A percentile compares a stretch with the other conserved stretches of the same genome.
These are phyloP conservation scores for Tetropium fuscum DNA, from an alignment of 2,888 invertebrate species.

Conservation along the genomic window DNA sequence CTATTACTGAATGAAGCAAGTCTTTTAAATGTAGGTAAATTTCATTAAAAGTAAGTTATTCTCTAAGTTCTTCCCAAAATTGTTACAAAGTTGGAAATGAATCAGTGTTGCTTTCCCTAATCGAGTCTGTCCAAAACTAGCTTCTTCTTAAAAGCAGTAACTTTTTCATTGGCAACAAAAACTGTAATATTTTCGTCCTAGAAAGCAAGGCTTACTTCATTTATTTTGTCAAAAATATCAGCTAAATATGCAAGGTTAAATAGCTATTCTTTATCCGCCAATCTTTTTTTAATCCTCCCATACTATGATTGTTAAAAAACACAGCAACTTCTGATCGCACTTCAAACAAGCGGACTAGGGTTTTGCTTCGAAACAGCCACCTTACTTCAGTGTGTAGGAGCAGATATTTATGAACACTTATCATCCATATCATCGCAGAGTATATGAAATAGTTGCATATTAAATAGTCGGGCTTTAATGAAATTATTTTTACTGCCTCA, in stretches of 20 bases:
- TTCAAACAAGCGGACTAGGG: constrained; percentile 31
- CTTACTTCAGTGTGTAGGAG: constrained; percentile 34
- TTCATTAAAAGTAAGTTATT: too few relatives aligned
- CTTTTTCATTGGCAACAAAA: neutral
- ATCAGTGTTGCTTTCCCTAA: neutral
- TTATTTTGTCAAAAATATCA: neutral
- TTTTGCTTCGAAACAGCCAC: constrained; percentile 30
- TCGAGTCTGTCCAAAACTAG: neutral
- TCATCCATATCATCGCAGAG: constrained; percentile 42
- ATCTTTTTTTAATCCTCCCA: constrained; percentile 23
- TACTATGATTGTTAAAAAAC: constrained; percentile 27
- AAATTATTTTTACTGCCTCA: constrained; percentile 34
- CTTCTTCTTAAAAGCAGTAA: neutral
- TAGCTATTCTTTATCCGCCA: neutral
- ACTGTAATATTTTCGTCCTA: constrained; percentile 34
- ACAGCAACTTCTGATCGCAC: constrained; percentile 28
- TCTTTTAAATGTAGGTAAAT: too few relatives aligned
- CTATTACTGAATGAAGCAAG: too few relatives aligned
- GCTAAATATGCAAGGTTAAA: neutral
- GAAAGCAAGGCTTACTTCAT: neutral
- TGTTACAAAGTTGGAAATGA: too few relatives aligned
- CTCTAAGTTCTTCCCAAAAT: too few relatives aligned
- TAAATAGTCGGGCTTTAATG: constrained; percentile 34
- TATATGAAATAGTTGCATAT: constrained; percentile 38
- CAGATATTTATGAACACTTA: constrained; percentile 19